Evolutionary conservation across 2,888 invertebrate species (phyloP).

Genomic region (Lamellibrachia satsuma): DNA sequence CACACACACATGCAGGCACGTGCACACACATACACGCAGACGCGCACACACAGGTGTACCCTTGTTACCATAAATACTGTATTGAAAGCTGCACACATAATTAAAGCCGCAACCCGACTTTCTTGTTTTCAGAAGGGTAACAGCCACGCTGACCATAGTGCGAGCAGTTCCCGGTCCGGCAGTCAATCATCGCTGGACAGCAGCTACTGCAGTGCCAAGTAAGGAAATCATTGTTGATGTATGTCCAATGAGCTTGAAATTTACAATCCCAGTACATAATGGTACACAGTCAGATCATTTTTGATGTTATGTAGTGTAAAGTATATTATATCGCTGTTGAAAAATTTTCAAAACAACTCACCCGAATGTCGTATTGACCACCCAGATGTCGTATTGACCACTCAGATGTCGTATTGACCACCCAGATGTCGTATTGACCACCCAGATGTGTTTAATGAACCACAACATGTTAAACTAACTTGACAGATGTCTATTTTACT

Average conservation of each 20-base stretch:
- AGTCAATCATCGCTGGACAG: slow-evolving; percentile 35
- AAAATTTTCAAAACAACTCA: no score
- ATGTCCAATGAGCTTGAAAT: background rate
- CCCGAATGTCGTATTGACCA: no score
- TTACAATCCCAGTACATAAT: no score
- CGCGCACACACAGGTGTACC: background rate
- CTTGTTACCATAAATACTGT: background rate
- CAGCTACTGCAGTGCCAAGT: slow-evolving; percentile 34
- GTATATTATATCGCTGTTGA: no score
- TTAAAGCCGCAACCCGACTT: background rate
- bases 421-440: no score
- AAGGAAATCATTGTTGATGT: slow-evolving; percentile 13
- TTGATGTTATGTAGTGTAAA: no score
- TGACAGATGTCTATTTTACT: no score
- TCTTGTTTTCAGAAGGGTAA: slow-evolving; percentile 14
- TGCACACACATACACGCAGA: background rate
- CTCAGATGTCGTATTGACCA: no score
- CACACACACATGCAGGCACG: background rate
- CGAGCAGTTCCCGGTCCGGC: slow-evolving; percentile 32
- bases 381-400: no score
- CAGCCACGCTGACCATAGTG: slow-evolving; percentile 23
- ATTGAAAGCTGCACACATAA: background rate
- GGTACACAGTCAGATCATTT: no score
- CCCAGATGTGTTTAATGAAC: no score
- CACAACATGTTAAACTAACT: no score